Percentiles rank a stretch among this genome's conserved stretches.
Evolutionary conservation across 1,140 invertebrate genomes (phyloP).

Genomic region (Brachionus paranguensis): DNA sequence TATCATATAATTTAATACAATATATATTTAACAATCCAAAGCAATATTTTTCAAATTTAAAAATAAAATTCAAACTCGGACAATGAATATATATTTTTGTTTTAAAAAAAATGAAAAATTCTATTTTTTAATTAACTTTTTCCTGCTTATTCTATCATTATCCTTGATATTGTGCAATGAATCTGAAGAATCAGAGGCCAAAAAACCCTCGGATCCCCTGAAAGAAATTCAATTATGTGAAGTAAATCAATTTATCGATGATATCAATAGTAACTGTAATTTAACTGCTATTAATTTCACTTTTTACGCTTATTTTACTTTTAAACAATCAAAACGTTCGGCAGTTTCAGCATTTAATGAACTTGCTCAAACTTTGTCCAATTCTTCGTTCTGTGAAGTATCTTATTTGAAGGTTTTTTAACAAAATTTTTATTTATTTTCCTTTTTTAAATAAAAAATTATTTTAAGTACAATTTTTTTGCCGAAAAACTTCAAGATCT

Average conservation of each 20-base stretch:
- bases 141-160: neutral
- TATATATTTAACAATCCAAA: neutral
- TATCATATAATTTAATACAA: neutral
- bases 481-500: neutral
- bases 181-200: neutral
- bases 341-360: neutral
- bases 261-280: neutral
- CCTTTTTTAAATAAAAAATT: too few relatives aligned
- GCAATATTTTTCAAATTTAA: too few relatives aligned
- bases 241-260: neutral
- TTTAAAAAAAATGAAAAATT: neutral
- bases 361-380: neutral
- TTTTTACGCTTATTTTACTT: constrained; percentile 26
- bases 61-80: too few relatives aligned
- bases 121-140: too few relatives aligned
- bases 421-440: too few relatives aligned
- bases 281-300: constrained; percentile 9
- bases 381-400: constrained; percentile 3
- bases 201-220: neutral
- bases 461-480: constrained; percentile 33
- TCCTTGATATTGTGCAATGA: neutral
- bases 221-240: constrained; percentile 12
- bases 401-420: neutral
- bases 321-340: neutral
- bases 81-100: neutral